These are phyloP conservation scores for Drosophila fungiperda DNA, from an alignment of 2,888 invertebrate genomes.

Conservation along the genomic window DNA sequence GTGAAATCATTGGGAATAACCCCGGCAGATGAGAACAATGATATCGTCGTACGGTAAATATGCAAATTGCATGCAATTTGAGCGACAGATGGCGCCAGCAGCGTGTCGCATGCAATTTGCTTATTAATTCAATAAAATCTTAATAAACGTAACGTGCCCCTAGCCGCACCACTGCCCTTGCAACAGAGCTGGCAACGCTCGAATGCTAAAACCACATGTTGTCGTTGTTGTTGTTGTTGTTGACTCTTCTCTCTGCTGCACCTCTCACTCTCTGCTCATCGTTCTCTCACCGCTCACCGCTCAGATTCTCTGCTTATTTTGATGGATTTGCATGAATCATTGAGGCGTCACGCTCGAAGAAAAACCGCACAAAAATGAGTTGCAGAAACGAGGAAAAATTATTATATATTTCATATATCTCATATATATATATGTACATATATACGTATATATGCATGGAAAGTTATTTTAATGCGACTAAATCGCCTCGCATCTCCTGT, in stretches of 20 bases:
- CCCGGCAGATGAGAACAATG: constrained; percentile 40
- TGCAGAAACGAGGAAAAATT: constrained; percentile 52
- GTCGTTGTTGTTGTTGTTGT: constrained; percentile 28
- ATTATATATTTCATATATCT: constrained; percentile 53
- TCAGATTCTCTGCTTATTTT: constrained; percentile 37
- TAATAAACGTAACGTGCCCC: constrained; percentile 60
- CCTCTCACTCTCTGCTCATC: not conserved
- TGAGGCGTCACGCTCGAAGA: constrained; percentile 79
- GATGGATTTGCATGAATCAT: constrained; percentile 83
- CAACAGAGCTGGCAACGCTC: constrained; percentile 35
- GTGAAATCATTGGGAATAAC: constrained; percentile 33
- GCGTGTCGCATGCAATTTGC: constrained; percentile 77
- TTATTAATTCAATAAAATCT: constrained; percentile 78
- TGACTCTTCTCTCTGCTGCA: constrained; percentile 1
- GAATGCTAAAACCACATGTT: constrained; percentile 74
- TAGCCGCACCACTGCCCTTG: not conserved
- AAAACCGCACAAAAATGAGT: constrained; percentile 66
- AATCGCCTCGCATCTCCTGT: constrained; percentile 43
- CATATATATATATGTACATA: constrained; percentile 25
- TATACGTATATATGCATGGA: constrained; percentile 36
- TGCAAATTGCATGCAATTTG: constrained; percentile 66
- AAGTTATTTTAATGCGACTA: constrained; percentile 73
- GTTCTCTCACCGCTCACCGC: not conserved
- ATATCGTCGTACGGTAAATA: constrained; percentile 17
- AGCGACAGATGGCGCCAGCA: constrained; percentile 77